phyloP scores from a whole-genome alignment of 2,113 vertebrate genomes.

The Pedetes capensis region DNA sequence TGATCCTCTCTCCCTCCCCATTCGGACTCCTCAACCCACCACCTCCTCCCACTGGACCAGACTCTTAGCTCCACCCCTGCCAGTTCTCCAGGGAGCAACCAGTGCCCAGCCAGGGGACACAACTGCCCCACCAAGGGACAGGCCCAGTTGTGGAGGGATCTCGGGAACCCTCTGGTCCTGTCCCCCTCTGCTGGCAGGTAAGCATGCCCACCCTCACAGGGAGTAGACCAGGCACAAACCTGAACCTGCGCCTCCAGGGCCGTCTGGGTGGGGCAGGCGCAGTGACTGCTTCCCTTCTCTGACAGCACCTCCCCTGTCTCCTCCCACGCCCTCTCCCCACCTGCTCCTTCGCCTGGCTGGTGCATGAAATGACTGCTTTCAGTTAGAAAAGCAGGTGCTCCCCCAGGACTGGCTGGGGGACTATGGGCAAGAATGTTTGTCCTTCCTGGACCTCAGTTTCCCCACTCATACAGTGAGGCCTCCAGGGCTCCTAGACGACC shows the following conservation, averaged over 20 bases:
- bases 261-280: neutral
- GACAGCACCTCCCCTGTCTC: neutral
- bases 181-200: neutral
- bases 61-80: neutral
- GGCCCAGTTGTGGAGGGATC: neutral
- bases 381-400: neutral
- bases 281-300: neutral
- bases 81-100: neutral
- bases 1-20: fast-evolving
- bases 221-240: neutral
- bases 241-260: neutral
- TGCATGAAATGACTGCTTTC: neutral
- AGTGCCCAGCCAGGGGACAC: neutral
- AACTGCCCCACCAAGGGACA: neutral
- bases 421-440: neutral
- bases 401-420: neutral
- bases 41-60: neutral
- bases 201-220: neutral
- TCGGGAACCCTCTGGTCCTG: neutral
- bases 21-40: neutral
- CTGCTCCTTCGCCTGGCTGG: neutral
- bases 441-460: neutral
- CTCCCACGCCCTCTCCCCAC: neutral
- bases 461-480: neutral
- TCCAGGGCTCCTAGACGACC: neutral